Base-by-base conservation (phyloP, 2,113 vertebrate genomes). In the Machaerirhynchus nigripectus region DNA sequence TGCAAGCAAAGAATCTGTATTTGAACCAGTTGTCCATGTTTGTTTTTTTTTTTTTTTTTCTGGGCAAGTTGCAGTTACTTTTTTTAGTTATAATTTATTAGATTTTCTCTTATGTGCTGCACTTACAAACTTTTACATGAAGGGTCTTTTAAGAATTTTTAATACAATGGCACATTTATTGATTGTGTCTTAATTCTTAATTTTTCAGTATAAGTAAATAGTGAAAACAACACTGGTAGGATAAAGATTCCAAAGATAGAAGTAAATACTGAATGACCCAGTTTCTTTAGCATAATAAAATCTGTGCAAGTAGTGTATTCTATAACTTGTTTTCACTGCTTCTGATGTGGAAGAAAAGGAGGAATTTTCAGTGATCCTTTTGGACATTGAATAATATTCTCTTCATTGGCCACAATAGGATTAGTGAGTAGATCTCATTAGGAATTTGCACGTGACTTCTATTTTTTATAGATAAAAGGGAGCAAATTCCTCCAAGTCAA, bases 341-440 rank as follows among this genome's bases (percentile, higher is more conserved):
- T 85, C 59, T 85, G 35, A n/a, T 44, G 33, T 87, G 64, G 52
- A 93, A 89, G 49, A 24, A 79, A 89, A 24, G 61, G 53, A 87
- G 56, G 35, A 49, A 49, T 94, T 94, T 92, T 87, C 92, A 79
- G n/a, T 64, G 84, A 87, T 95, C 70, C 56, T 94, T 96, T 80
- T 89, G 71, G 65, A 64, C 74, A 65, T 24, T 89, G 39, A 90
- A 80, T 90, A 84, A 83, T 94, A 90, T 97, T 89, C 80, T 86
- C 90, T 91, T 89, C 64, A 85, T 87, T 96, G 96, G 60, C 73
- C 85, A 89, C 92, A 97, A 76, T 52, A 80, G 94, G 90, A 97
- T 97, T 97, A 97, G 91, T 30, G 74, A 53, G 21, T 79, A 96
- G 86, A 93, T 93, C 95, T 97, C 74, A 96, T 88, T 89, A 93